A percentile compares a stretch with the other conserved stretches of the same genome.
Evolutionary conservation across 2,888 invertebrate genomes (phyloP).

Genomic region (Druceiella hillmani): DNA sequence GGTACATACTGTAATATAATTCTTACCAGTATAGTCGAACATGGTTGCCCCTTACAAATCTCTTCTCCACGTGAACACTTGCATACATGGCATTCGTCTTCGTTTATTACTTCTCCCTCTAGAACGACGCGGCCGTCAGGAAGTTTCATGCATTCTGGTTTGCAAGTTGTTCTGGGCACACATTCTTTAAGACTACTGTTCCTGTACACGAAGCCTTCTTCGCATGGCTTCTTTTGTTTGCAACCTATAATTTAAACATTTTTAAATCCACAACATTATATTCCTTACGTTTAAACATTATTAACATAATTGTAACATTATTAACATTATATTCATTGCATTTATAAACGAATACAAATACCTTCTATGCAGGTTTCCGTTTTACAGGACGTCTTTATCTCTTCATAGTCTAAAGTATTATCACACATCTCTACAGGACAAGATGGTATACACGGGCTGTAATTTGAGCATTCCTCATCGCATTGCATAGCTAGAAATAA

Average conservation of each 20-base stretch:
- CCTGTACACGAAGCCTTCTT: slow-evolving; percentile 65
- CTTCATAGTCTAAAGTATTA: slow-evolving; percentile 61
- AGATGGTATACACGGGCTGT: slow-evolving; percentile 74
- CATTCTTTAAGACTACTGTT: slow-evolving; percentile 67
- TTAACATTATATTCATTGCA: slow-evolving; percentile 8
- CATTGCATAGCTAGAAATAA: slow-evolving; percentile 74
- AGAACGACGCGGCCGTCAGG: slow-evolving; percentile 58
- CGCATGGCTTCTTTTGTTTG: slow-evolving; percentile 62
- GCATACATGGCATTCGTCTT: slow-evolving; percentile 78
- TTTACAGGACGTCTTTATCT: slow-evolving; percentile 59
- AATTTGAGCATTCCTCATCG: slow-evolving; percentile 72
- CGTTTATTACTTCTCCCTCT: slow-evolving; percentile 72
- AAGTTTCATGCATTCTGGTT: slow-evolving; percentile 62
- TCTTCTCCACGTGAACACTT: slow-evolving; percentile 65
- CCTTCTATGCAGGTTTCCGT: slow-evolving; percentile 78
- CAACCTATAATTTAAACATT: slow-evolving; percentile 51
- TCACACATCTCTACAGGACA: slow-evolving; percentile 85
- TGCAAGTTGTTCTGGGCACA: slow-evolving; percentile 67
- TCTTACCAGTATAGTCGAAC: slow-evolving; percentile 40
- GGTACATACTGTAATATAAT: background rate
- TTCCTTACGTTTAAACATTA: background rate
- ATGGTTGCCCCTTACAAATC: slow-evolving; percentile 68
- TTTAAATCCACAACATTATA: slow-evolving; percentile 1
- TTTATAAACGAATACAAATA: slow-evolving; percentile 28
- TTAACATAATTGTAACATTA: background rate